phyloP scores from a whole-genome alignment of 1,140 invertebrate species.

The Drosophila pseudoananassae region DNA sequence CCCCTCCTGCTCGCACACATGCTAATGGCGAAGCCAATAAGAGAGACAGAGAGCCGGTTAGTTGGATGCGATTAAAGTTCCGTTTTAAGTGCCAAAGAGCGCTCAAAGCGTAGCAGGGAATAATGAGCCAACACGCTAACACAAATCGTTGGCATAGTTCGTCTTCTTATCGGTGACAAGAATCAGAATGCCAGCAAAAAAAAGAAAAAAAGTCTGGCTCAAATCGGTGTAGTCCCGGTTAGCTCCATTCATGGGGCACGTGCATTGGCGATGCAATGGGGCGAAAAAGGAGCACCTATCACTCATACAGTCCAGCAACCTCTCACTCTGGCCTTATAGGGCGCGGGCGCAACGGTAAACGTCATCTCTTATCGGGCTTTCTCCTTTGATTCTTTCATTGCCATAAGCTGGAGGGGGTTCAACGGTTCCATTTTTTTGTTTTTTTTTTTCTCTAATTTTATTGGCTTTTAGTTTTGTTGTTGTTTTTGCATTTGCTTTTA shows the following conservation, averaged over 20 bases:
- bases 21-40: conserved; percentile 20
- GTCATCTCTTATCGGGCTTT: conserved; percentile 11
- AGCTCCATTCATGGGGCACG: conserved; percentile 35
- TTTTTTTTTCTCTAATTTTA: background rate
- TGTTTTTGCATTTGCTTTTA: background rate
- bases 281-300: conserved; percentile 6
- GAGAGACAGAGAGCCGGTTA: background rate
- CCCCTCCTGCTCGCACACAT: conserved; percentile 2
- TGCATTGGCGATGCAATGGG: conserved; percentile 9
- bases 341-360: conserved; percentile 13
- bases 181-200: too few species aligned
- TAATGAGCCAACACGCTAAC: conserved; percentile 41
- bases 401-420: conserved; percentile 6
- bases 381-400: conserved; percentile 12
- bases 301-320: background rate
- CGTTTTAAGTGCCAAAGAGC: conserved; percentile 53
- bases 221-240: background rate
- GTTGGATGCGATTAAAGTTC: conserved; percentile 60
- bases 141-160: conserved; percentile 53
- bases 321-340: background rate
- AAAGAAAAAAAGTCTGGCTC: too few species aligned
- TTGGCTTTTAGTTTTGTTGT: background rate
- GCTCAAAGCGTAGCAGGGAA: conserved; percentile 13
- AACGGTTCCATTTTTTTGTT: conserved; percentile 16
- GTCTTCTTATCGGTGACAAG: background rate